Percentiles rank a stretch among this genome's conserved stretches.
Evolutionary conservation across 2,888 invertebrate species (phyloP).

Genomic region (Cabera pusaria): DNA sequence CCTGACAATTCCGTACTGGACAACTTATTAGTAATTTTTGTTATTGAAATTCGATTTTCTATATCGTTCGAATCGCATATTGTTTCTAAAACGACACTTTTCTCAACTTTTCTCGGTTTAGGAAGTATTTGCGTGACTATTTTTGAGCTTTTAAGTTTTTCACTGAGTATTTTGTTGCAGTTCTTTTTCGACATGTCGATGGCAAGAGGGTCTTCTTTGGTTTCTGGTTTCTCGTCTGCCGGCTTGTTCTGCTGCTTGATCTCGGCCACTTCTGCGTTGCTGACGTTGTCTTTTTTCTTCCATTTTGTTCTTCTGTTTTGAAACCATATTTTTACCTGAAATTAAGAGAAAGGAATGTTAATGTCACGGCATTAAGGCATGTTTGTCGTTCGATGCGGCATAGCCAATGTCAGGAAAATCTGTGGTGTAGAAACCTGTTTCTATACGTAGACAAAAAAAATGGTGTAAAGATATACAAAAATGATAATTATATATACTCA

Average conservation of each 20-base stretch:
- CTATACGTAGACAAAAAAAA: too few relatives aligned
- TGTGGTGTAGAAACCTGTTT: too few relatives aligned
- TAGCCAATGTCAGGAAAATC: too few relatives aligned
- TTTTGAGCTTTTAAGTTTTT: slow-evolving; percentile 65
- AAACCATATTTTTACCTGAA: slow-evolving; percentile 96
- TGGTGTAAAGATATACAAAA: too few relatives aligned
- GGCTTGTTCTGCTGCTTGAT: slow-evolving; percentile 85
- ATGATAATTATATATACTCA: too few relatives aligned
- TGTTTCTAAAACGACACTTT: slow-evolving; percentile 62
- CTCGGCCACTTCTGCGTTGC: slow-evolving; percentile 94
- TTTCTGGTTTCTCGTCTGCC: slow-evolving; percentile 45
- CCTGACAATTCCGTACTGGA: slow-evolving; percentile 66
- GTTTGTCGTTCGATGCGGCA: too few relatives aligned
- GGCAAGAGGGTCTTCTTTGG: slow-evolving; percentile 66
- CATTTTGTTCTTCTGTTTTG: slow-evolving; percentile 89
- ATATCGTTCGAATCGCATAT: slow-evolving; percentile 72
- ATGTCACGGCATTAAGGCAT: too few relatives aligned
- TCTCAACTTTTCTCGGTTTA: slow-evolving; percentile 69
- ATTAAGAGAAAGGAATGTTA: too few relatives aligned
- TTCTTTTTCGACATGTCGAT: slow-evolving; percentile 74
- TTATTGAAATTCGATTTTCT: slow-evolving; percentile 79
- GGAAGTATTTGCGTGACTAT: slow-evolving; percentile 42
- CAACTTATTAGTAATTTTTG: slow-evolving; percentile 76
- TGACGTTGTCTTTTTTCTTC: slow-evolving; percentile 96
- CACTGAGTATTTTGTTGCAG: slow-evolving; percentile 67